Conservation (phyloP, 1,140 invertebrate genomes). For the Meloidogyne exigua region DNA sequence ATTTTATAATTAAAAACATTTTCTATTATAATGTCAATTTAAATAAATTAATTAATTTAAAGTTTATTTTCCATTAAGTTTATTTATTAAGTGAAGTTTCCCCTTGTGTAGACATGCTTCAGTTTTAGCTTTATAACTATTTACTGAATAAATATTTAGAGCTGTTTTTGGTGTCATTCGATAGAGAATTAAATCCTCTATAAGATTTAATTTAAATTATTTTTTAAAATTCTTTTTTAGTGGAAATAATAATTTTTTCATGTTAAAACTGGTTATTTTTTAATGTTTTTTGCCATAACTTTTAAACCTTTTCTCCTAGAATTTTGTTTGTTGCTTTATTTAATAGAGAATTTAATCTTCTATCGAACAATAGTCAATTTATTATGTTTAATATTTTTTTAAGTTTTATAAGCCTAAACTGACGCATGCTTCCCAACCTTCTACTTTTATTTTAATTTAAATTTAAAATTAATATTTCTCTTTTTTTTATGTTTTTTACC, state of each 20-base stretch:
- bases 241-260: neutral
- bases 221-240: neutral
- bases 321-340: too few relatives aligned
- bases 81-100: neutral
- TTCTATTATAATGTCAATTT: neutral
- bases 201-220: neutral
- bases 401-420: too few relatives aligned
- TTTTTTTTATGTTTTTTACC: neutral
- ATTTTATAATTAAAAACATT: neutral
- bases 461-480: neutral
- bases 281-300: too few relatives aligned
- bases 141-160: neutral
- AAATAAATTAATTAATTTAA: too few relatives aligned
- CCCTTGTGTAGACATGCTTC: neutral
- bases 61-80: neutral
- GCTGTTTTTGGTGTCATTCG: neutral
- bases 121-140: neutral
- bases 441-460: neutral
- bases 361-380: too few relatives aligned
- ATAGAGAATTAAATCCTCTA: neutral
- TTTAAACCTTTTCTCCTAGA: too few relatives aligned
- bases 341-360: too few relatives aligned
- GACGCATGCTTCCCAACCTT: too few relatives aligned
- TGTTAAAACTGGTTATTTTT: too few relatives aligned
- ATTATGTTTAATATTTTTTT: too few relatives aligned